Evolutionary conservation across 2,888 invertebrate species (phyloP), one percentile per base, ranked within the genome.

Genomic region (Ectemnius continuus): DNA sequence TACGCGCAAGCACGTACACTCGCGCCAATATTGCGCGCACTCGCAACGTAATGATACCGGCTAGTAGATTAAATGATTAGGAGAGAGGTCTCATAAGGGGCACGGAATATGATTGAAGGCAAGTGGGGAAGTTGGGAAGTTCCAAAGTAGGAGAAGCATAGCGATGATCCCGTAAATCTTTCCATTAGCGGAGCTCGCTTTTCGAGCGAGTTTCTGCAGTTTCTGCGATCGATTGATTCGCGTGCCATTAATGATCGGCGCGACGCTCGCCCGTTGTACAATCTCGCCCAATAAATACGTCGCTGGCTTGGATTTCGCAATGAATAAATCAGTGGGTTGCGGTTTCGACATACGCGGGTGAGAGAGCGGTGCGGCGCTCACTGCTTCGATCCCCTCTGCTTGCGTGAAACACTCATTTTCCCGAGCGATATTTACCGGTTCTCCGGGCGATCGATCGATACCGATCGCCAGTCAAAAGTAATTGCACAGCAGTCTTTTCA

Each of bases 21-120:
- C 60, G 48, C 67, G 70, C 75, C 57, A 66, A 52, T 52, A 13
- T 14, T 4, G 52, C 52, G 8, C 52, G 16, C 52, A 16, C 4
- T 70, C 62, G 70, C 73, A 68, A 75, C 84, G 82, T 85, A 82
- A 82, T 83, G 85, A 84, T 82, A 83, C 80, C 74, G 76, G 64
- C 64, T 69, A 75, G 75, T 68, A 78, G 83, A 84, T 86, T 82
- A 81, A 83, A 79, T 80, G 79, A 85, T 84, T 83, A 80, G 77
- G 57, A 52, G 52, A 52, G 52, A 52, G 52, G 6, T 5, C 52
- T 14, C 16, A 52, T 11, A 8, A 36, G 8, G 11, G 36, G 1
- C 36, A 36, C 36, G 36, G 36, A 36, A 36, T 36, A 36, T 36
- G 36, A 36, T 36, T 2, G 36, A 11, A 36, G 11, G 36, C 36